Evolutionary conservation across 2,113 vertebrate genomes (phyloP), one percentile per base, ranked within the genome.

Genomic region (Conger conger): DNA sequence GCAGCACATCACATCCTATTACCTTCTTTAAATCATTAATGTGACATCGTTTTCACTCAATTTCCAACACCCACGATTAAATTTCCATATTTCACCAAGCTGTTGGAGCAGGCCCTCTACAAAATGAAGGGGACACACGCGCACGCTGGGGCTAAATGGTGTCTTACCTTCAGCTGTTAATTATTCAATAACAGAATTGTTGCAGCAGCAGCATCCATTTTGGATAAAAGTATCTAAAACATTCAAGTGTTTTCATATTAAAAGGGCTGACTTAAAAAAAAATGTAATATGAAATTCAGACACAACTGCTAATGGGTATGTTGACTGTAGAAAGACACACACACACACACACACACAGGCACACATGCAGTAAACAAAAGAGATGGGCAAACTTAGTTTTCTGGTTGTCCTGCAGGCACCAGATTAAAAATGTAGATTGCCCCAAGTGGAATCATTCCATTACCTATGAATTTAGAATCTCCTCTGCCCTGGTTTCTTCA

Each of bases 1-100:
- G 93, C 91, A 89, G 93, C 93, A 93, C 93, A 95, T 94, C 94
- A 94, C 94, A 95, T 95, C 95, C 95, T 95, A 95, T 95, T 95
- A 95, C 93, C 93, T 88, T 93, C 93, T 95, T 94, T 94, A 94
- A 94, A 95, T 95, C 94, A 94, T 95, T 95, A 94, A 95, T 93
- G 92, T 95, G 93, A 95, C 93, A 95, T 93, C 92, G 92, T 94
- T 94, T 94, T 94, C 93, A 93, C 93, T 93, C 92, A 89, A 91
- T 93, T 93, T 93, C 90, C 91, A 94, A 94, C 94, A 95, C 93
- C 93, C 94, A 93, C 91, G 87, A 90, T 92, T 79, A 86, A 93
- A 92, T 90, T 88, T 86, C 88, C 89, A 89, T 85, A 88, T 93
- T 92, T 89, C 87, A 89, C 89, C 20, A 85, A 88, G 89, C 89